phyloP scores from a whole-genome alignment of 1,140 invertebrate genomes.

The Lordiphosa collinella region DNA sequence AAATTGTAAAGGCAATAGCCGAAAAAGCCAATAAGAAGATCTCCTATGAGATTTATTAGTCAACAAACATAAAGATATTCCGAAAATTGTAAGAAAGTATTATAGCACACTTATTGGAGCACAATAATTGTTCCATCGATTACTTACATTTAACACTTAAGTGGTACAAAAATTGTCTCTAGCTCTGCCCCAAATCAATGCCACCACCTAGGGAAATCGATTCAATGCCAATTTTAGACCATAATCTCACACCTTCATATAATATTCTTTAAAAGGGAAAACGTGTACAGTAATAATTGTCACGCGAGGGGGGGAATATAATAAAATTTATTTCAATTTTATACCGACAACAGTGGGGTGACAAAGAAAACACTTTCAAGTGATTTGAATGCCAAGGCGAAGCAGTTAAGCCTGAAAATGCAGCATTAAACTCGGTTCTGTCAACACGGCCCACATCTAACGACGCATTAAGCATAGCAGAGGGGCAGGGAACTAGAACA shows the following conservation, averaged over 20 bases:
- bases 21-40: too few relatives aligned
- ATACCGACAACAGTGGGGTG: constrained; percentile 21
- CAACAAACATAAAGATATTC: too few relatives aligned
- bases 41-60: too few relatives aligned
- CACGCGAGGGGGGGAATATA: constrained; percentile 28
- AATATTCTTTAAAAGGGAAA: constrained; percentile 56
- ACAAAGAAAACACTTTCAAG: constrained; percentile 38
- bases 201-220: too few relatives aligned
- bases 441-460: constrained; percentile 1
- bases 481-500: constrained; percentile 20
- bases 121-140: too few relatives aligned
- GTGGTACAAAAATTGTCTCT: too few relatives aligned
- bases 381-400: constrained; percentile 40
- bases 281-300: constrained; percentile 43
- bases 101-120: too few relatives aligned
- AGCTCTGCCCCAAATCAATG: too few relatives aligned
- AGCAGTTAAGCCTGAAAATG: constrained; percentile 9
- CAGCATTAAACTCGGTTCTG: constrained; percentile 35
- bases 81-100: too few relatives aligned
- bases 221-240: too few relatives aligned
- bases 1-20: too few relatives aligned
- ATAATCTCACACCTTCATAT: constrained; percentile 11
- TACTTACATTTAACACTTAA: too few relatives aligned
- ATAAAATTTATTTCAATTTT: constrained; percentile 54
- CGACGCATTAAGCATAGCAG: constrained; percentile 25